phyloP scores from a whole-genome alignment of 2,113 vertebrate genomes.

The Stegostoma tigrinum region DNA sequence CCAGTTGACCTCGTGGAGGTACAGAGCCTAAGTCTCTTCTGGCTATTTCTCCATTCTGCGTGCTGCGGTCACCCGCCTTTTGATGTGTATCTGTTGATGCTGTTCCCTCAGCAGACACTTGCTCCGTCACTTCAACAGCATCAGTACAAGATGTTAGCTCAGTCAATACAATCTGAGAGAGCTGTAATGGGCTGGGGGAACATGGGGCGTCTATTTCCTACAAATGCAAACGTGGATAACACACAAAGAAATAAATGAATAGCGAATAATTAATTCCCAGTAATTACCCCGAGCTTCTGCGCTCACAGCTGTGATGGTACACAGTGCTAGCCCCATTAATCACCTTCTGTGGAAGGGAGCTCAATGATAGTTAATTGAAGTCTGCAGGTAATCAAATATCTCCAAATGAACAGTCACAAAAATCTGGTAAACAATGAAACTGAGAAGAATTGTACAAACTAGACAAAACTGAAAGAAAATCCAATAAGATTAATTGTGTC shows the following conservation, averaged over 20 bases:
- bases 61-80: neutral
- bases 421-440: neutral
- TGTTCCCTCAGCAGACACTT: neutral
- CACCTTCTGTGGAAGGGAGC: neutral
- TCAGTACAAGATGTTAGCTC: constrained; percentile 56
- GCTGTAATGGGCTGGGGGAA: constrained; percentile 40
- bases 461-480: neutral
- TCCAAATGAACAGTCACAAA: neutral
- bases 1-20: neutral
- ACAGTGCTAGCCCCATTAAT: neutral
- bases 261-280: neutral
- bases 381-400: neutral
- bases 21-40: neutral
- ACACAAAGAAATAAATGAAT: constrained; percentile 14
- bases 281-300: neutral
- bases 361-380: neutral
- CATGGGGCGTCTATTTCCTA: neutral
- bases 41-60: neutral
- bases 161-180: constrained; percentile 74
- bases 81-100: neutral
- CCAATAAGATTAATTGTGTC: neutral
- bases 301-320: neutral
- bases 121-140: constrained; percentile 46
- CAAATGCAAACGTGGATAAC: constrained; percentile 5
- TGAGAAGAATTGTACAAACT: neutral